Evolutionary conservation across 23 tunicate species (phyloP), one percentile per base, ranked within the genome.

Genomic region (Corella eumyota): DNA sequence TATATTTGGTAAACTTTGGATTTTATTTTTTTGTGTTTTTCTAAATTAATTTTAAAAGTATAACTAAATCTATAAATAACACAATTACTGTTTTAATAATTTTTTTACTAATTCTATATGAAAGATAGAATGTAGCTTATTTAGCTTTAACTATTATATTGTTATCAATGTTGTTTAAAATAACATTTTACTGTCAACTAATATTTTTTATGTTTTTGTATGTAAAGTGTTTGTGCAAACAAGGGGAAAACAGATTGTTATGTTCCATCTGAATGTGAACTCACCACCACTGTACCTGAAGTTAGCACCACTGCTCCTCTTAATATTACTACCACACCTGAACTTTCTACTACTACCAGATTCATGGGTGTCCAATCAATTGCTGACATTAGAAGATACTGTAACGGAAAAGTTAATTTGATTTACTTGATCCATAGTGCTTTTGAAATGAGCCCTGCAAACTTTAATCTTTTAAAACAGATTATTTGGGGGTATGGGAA

Each of bases 1-100:
- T 26, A 36, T 22, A 34, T 55, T 6, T 79, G 87, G 87, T 79
- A 54, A 34, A 34, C n/a, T n/a, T n/a, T n/a, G n/a, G n/a, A n/a
- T n/a, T n/a, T n/a, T n/a, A n/a, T n/a, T n/a, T n/a, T n/a, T n/a
- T n/a, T n/a, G n/a, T n/a, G n/a, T n/a, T n/a, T n/a, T n/a, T n/a
- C n/a, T n/a, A n/a, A n/a, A n/a, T n/a, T n/a, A n/a, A n/a, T n/a
- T n/a, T n/a, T n/a, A n/a, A n/a, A n/a, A n/a, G n/a, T n/a, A n/a
- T n/a, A n/a, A n/a, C n/a, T n/a, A n/a, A n/a, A n/a, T n/a, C n/a
- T n/a, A n/a, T n/a, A n/a, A n/a, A n/a, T n/a, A n/a, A n/a, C n/a
- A n/a, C n/a, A n/a, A n/a, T n/a, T n/a, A n/a, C n/a, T n/a, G n/a
- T n/a, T n/a, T n/a, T n/a, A n/a, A n/a, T n/a, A n/a, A n/a, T n/a